Evolutionary conservation across 2,797 vertebrate genomes (phyloP), one percentile per base, ranked within the genome.

Genomic region (Microchirus variegatus): DNA sequence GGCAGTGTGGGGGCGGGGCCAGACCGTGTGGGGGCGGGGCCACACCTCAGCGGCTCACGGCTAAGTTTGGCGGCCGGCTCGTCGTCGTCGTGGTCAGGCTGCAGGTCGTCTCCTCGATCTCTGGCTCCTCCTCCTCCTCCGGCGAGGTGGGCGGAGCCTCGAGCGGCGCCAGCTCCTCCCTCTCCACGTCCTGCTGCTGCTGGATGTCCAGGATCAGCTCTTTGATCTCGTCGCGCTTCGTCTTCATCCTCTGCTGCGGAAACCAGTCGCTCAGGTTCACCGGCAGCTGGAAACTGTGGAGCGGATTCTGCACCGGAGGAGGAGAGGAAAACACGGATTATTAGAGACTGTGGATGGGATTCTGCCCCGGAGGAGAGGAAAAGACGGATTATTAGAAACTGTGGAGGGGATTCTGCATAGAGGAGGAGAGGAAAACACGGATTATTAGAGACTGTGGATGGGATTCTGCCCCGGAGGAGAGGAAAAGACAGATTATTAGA

Each of bases 181-280:
- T 91, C 14, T 93, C 92, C 87, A 88, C 87, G 73, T 92, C 92
- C 78, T 99, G 97, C 45, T 93, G 91, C 68, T 91, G 91, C 68
- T 96, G 94, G 43, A 99, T 90, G 67, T 90, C 93, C 58, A 96
- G 88, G 78, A 99, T 99, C 67, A 98, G 94, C 45, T 95, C 92
- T 67, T 90, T 84, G 74, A 99, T 97, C 89, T 99, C 97, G 81
- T 97, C 93, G 12, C 97, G 95, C 88, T 99, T 99, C 45, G 94
- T 97, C 93, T 95, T 99, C 96, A 99, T 98, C 78, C 96, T 91
- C 77, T 95, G 95, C 70, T 95, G 95, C 26, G 95, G 95, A 86
- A 99, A 99, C 97, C 97, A 99, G 44, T 96, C 95, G 17, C 86
- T 89, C 87, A 99, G 90, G 82, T 95, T 96, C 90, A 99, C 88